These are phyloP conservation scores for Typhlichthys eigenmanni DNA, from an alignment of 2,797 vertebrate genomes.

Conservation along the genomic window DNA sequence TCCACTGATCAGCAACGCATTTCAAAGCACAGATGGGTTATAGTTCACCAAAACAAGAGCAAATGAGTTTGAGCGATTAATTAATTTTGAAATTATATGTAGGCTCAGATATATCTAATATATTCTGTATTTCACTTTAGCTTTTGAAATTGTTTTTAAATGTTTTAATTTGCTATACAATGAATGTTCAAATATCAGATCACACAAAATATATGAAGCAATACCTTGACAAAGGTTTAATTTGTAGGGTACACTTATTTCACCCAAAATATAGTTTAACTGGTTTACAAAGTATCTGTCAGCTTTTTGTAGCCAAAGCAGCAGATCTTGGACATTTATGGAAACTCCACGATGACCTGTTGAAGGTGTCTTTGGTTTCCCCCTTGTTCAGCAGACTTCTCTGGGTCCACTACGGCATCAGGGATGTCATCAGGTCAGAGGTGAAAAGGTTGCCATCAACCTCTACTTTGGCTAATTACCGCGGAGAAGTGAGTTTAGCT, in stretches of 20 bases:
- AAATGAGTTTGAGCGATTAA: neutral
- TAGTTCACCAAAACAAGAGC: slow-evolving; percentile 11
- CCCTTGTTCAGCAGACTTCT: slow-evolving; percentile 30
- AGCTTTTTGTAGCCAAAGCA: neutral
- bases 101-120: too few relatives aligned
- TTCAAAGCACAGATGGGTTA: slow-evolving; percentile 20
- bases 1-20: slow-evolving; percentile 33
- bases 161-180: too few relatives aligned
- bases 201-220: neutral
- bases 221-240: neutral
- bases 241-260: too few relatives aligned
- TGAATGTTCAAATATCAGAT: too few relatives aligned
- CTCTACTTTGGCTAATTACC: slow-evolving; percentile 76
- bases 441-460: slow-evolving; percentile 59
- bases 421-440: slow-evolving; percentile 30
- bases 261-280: too few relatives aligned
- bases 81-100: too few relatives aligned
- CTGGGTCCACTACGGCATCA: too few relatives aligned
- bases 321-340: neutral
- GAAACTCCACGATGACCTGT: slow-evolving; percentile 23
- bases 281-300: too few relatives aligned
- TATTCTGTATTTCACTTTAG: too few relatives aligned
- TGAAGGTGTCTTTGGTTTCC: slow-evolving; percentile 32
- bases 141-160: too few relatives aligned
- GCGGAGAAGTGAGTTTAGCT: slow-evolving; percentile 43